Evolutionary conservation across 2,113 vertebrate species (phyloP).

Genomic region (Oreochromis spilurus): DNA sequence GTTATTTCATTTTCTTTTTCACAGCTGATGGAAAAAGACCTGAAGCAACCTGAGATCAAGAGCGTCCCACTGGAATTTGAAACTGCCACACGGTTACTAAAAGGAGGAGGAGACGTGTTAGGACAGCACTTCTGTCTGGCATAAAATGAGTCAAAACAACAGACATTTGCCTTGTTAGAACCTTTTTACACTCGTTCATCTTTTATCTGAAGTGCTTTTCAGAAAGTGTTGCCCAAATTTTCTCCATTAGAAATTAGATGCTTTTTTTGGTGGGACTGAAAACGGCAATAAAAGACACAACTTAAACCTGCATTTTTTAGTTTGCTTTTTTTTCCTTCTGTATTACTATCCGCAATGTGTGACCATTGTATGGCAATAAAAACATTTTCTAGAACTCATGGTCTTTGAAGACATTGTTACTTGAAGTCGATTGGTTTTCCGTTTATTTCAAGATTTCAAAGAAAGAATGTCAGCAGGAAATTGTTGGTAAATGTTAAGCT

Average conservation of each 20-base stretch:
- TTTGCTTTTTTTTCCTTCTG: not conserved
- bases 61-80: conserved; percentile 84
- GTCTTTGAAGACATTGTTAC: not conserved
- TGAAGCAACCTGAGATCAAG: conserved; percentile 73
- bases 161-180: not conserved
- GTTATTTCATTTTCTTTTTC: not conserved
- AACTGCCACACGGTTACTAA: conserved; percentile 75
- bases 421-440: not conserved
- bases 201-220: not conserved
- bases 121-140: conserved; percentile 79
- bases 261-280: not conserved
- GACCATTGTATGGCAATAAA: not conserved
- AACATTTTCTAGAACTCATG: not conserved
- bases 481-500: not conserved
- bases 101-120: conserved; percentile 72
- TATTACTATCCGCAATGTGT: not conserved
- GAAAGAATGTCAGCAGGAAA: not conserved
- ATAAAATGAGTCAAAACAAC: conserved; percentile 20
- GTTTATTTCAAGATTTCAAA: not conserved
- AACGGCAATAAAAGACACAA: not conserved
- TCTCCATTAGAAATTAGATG: not conserved
- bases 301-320: not conserved
- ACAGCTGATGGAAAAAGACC: conserved; percentile 86
- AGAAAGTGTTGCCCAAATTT: not conserved
- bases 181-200: not conserved